A percentile compares a stretch with the other conserved stretches of the same genome.
These are phyloP conservation scores for Tetanocera ferruginea DNA, from an alignment of 2,888 invertebrate species.

Conservation along the genomic window DNA sequence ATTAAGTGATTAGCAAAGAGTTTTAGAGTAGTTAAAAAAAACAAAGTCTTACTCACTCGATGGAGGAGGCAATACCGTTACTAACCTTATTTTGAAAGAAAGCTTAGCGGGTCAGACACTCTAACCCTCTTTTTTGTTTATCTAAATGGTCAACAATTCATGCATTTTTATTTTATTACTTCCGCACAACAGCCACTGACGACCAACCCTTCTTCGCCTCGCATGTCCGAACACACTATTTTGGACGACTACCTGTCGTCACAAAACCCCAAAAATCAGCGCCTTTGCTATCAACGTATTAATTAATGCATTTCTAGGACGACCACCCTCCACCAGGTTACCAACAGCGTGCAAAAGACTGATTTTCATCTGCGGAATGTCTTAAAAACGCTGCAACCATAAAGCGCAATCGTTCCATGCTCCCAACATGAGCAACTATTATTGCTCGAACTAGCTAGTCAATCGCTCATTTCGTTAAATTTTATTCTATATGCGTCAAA, in stretches of 20 bases:
- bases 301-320: background rate
- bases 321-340: background rate
- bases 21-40: too few relatives aligned
- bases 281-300: background rate
- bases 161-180: slow-evolving; percentile 21
- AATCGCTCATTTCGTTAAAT: slow-evolving; percentile 60
- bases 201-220: background rate
- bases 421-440: slow-evolving; percentile 38
- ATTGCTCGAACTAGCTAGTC: slow-evolving; percentile 44
- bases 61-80: background rate
- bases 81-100: background rate
- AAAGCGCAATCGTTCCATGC: slow-evolving; percentile 60
- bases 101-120: background rate
- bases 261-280: slow-evolving; percentile 10
- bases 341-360: background rate
- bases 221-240: slow-evolving; percentile 1
- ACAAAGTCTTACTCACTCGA: too few relatives aligned
- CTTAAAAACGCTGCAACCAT: slow-evolving; percentile 42
- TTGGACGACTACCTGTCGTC: background rate
- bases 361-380: slow-evolving; percentile 13
- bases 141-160: slow-evolving; percentile 21
- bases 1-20: too few relatives aligned
- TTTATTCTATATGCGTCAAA: slow-evolving; percentile 42
- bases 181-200: background rate
- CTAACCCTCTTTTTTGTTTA: background rate